Evolutionary conservation across 2,113 vertebrate genomes (phyloP), one percentile per base, ranked within the genome.

Genomic region (Myotis brandtii): DNA sequence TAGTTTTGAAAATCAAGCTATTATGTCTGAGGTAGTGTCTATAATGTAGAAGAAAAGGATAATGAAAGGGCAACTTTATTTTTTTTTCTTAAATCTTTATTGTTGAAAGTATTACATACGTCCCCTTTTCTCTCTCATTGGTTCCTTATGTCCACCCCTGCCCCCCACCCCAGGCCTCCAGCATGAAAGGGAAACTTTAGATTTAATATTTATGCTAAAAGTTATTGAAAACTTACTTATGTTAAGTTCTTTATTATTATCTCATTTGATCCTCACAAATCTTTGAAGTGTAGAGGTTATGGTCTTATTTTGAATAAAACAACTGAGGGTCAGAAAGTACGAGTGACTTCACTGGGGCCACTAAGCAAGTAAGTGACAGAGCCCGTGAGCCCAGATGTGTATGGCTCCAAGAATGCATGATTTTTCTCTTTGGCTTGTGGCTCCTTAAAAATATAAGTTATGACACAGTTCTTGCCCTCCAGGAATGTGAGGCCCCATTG

Each of bases 1-100:
- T 84, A 72, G 50, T 82, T 93, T 93, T 86, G 80, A 91, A 91
- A 93, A 81, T 86, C 21, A 95, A 85, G 40, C 9, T 46, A n/a
- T 93, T 70, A 50, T 18, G 70, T 34, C 50, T 59, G 40, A 79
- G 17, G 48, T 81, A 82, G 72, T 50, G 40, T 77, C 48, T 69
- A 6, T 52, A 66, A 43, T 50, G 2, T 67, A 87, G 62, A 86
- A 94, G 20, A 82, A n/a, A 92, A 88, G 54, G 40, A 64, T 37
- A 67, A 46, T 9, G 67, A 89, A 92, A 96, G 59, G 23, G 23
- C 56, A 59, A 59, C 21, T 59, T 25, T 10, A 59, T 59, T 25
- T 59, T 59, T 25, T 59, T 48, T 12, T 10, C 56, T 59, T 10
- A 59, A 59, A 59, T 59, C 56, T 59, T 25, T 59, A 59, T 59